These are phyloP conservation scores for Ectropis grisescens DNA, from an alignment of 1,140 invertebrate genomes.

Conservation along the genomic window DNA sequence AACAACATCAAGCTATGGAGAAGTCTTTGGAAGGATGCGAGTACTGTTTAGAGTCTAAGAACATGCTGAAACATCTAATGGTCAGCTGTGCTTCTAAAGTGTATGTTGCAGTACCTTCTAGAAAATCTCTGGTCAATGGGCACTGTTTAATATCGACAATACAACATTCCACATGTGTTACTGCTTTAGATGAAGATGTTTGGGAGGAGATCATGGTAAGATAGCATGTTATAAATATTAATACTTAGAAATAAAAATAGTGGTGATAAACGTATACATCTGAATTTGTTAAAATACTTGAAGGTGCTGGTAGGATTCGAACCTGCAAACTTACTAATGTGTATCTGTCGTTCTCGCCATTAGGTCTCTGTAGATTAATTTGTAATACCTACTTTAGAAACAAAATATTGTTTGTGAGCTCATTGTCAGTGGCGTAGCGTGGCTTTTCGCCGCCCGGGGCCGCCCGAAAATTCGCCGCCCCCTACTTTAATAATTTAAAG, in stretches of 20 bases:
- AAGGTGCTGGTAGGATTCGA: no score
- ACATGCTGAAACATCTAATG: constrained; percentile 90
- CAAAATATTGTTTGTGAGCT: no score
- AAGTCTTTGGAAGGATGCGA: constrained; percentile 84
- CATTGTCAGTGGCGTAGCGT: no score
- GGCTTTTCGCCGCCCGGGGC: no score
- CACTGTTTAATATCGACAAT: constrained; percentile 93
- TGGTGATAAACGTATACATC: no score
- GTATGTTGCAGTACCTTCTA: constrained; percentile 85
- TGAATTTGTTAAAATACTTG: no score
- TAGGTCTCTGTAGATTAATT: no score
- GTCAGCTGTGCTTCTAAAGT: constrained; percentile 85
- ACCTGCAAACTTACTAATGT: no score
- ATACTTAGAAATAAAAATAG: neutral
- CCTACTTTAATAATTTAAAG: no score
- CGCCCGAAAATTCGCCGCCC: no score
- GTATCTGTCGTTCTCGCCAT: no score
- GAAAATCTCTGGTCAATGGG: constrained; percentile 84
- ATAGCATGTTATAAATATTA: neutral
- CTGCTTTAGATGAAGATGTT: constrained; percentile 92
- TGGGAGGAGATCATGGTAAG: constrained; percentile 88
- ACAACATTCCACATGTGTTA: constrained; percentile 82
- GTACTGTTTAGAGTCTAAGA: constrained; percentile 85
- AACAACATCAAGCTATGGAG: constrained; percentile 78
- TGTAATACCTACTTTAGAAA: no score